phyloP scores from a whole-genome alignment of 2,113 vertebrate genomes.

The Psammodynastes pulverulentus region DNA sequence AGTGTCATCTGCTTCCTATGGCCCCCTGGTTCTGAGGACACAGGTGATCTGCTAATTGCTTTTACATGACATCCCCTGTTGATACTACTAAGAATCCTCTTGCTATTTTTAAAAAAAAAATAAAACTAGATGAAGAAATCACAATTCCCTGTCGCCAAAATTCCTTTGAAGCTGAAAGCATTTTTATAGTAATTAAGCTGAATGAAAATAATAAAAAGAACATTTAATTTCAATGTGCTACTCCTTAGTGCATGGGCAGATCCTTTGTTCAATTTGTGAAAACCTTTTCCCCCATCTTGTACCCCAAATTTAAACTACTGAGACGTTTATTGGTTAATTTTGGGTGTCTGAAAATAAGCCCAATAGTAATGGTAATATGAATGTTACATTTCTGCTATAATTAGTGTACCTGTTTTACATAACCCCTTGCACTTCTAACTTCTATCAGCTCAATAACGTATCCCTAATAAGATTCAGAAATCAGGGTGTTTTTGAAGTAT shows the following conservation, averaged over 20 bases:
- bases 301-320: neutral
- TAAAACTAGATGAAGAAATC: neutral
- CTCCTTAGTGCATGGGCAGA: neutral
- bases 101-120: neutral
- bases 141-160: neutral
- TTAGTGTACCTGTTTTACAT: neutral
- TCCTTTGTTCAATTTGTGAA: neutral
- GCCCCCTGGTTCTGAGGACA: neutral
- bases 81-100: neutral
- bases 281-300: neutral
- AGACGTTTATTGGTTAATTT: neutral
- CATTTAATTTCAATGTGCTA: neutral
- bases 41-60: neutral
- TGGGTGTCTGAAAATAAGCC: neutral
- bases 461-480: neutral
- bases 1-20: neutral
- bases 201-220: neutral
- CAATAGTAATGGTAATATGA: neutral
- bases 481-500: neutral
- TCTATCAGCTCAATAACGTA: neutral
- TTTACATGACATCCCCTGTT: neutral
- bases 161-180: neutral
- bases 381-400: neutral
- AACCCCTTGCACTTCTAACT: neutral
- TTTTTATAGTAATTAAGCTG: neutral